phyloP scores from a whole-genome alignment of 2,888 invertebrate species.

The Trichogramma evanescens region DNA sequence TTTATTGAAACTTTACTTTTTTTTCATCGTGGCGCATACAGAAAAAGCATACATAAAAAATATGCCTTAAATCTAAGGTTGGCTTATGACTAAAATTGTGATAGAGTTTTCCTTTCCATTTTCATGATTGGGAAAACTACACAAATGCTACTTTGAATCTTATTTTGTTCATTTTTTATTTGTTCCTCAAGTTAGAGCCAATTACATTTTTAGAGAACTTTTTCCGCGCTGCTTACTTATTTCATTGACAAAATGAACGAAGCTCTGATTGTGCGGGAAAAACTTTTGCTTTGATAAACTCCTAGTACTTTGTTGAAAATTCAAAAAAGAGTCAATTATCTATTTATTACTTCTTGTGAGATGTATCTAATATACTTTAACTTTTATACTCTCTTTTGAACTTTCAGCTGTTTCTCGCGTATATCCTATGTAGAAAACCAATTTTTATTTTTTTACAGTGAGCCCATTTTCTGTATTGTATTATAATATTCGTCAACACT shows the following conservation, averaged over 20 bases:
- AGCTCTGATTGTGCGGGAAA: slow-evolving; percentile 8
- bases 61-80: slow-evolving; percentile 40
- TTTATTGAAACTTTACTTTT: slow-evolving; percentile 26
- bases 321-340: slow-evolving; percentile 7
- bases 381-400: slow-evolving; percentile 6
- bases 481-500: slow-evolving; percentile 43
- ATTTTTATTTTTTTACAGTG: slow-evolving; percentile 6
- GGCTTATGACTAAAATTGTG: slow-evolving; percentile 20
- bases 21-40: slow-evolving; percentile 41
- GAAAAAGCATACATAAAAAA: slow-evolving; percentile 49
- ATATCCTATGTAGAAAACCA: slow-evolving; percentile 16
- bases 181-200: too few relatives aligned
- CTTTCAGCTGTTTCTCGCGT: slow-evolving; percentile 12
- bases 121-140: slow-evolving; percentile 14
- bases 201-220: slow-evolving; percentile 6
- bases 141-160: slow-evolving; percentile 4
- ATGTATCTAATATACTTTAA: background rate
- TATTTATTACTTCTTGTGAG: background rate
- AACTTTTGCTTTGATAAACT: slow-evolving; percentile 6
- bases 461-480: slow-evolving; percentile 11
- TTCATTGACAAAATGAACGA: slow-evolving; percentile 9
- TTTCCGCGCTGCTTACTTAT: slow-evolving; percentile 5
- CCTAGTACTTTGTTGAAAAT: slow-evolving; percentile 10
- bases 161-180: slow-evolving; percentile 13
- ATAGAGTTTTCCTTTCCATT: slow-evolving; percentile 28